phyloP scores from a whole-genome alignment of 2,888 invertebrate species.

The Coenonympha glycerion region DNA sequence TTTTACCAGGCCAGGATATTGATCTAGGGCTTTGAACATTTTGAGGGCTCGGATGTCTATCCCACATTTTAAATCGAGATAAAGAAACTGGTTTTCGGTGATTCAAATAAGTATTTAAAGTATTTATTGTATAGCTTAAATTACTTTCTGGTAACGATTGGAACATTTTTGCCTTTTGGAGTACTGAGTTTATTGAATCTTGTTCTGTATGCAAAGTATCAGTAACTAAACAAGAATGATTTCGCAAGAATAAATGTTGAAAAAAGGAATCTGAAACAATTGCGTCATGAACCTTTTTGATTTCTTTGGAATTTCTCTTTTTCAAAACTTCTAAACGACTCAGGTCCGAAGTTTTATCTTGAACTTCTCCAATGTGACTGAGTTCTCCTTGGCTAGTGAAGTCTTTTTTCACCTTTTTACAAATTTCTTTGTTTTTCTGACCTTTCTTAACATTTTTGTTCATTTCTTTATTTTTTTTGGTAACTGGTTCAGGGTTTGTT shows the following conservation, averaged over 20 bases:
- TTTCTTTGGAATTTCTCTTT: conserved; percentile 55
- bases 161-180: conserved; percentile 82
- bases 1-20: conserved; percentile 77
- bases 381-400: conserved; percentile 41
- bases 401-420: conserved; percentile 20
- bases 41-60: conserved; percentile 69
- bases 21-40: conserved; percentile 76
- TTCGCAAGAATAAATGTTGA: conserved; percentile 80
- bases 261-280: conserved; percentile 81
- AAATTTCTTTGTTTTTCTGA: conserved; percentile 39
- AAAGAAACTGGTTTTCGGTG: conserved; percentile 82
- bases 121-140: conserved; percentile 73
- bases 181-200: conserved; percentile 71
- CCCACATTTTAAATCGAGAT: conserved; percentile 82
- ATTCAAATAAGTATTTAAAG: conserved; percentile 79
- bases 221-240: conserved; percentile 42
- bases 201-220: conserved; percentile 48
- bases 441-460: conserved; percentile 42
- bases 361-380: conserved; percentile 64
- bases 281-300: conserved; percentile 75
- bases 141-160: conserved; percentile 68
- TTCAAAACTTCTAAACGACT: conserved; percentile 45
- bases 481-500: conserved; percentile 55
- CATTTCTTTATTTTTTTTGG: conserved; percentile 52
- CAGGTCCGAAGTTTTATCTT: conserved; percentile 50